Evolutionary conservation across 1,140 invertebrate genomes (phyloP).

Genomic region (Bursaphelenchus mucronatus): DNA sequence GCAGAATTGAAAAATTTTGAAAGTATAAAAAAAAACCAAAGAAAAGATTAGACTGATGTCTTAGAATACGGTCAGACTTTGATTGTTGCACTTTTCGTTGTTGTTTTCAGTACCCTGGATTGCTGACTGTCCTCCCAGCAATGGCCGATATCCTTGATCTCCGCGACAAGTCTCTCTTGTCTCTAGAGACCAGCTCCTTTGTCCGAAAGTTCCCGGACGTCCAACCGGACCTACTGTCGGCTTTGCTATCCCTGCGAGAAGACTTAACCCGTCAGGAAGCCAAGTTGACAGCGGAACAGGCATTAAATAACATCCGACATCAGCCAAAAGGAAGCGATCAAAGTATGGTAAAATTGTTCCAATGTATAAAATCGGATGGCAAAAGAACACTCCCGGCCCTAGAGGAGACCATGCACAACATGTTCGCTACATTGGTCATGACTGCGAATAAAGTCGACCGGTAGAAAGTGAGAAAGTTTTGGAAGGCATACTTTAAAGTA

Average conservation of each 20-base stretch:
- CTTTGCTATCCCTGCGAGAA: slow-evolving; percentile 17
- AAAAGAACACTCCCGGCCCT: slow-evolving; percentile 32
- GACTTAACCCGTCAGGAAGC: slow-evolving; percentile 26
- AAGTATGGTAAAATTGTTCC: slow-evolving; percentile 40
- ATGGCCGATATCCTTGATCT: slow-evolving; percentile 47
- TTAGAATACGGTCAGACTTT: no score
- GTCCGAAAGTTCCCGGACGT: slow-evolving; percentile 49
- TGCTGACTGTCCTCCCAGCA: slow-evolving; percentile 32
- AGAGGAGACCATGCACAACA: slow-evolving; percentile 41
- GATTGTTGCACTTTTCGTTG: background rate
- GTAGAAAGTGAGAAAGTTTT: no score
- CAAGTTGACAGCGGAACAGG: slow-evolving; percentile 41
- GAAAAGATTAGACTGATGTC: no score
- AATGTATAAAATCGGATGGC: slow-evolving; percentile 30
- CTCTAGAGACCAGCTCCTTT: slow-evolving; percentile 32
- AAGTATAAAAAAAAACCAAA: no score
- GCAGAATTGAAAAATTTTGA: no score
- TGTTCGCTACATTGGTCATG: slow-evolving; percentile 36
- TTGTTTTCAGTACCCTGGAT: slow-evolving; percentile 33
- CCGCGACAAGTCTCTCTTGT: slow-evolving; percentile 38
- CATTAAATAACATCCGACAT: slow-evolving; percentile 32
- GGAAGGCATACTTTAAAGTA: no score
- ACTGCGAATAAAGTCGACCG: slow-evolving; percentile 21
- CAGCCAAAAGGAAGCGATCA: slow-evolving; percentile 41
- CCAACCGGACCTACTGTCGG: slow-evolving; percentile 33